phyloP scores from a whole-genome alignment of 2,797 vertebrate species.

The Chiroxiphia lanceolata region DNA sequence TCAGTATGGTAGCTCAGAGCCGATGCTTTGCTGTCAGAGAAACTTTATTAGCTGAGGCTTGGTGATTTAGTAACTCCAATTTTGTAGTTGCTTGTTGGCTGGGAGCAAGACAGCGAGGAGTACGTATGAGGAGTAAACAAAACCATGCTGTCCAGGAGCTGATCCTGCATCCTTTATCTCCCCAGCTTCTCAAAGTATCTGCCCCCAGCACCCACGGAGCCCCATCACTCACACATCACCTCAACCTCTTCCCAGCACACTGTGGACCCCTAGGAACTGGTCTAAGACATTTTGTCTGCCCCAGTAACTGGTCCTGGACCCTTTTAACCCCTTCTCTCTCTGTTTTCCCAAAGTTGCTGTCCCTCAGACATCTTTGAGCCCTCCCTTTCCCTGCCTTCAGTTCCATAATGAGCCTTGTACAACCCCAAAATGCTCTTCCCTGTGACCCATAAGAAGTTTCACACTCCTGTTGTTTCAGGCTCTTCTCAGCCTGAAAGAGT shows the following conservation, averaged over 20 bases:
- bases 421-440: background rate
- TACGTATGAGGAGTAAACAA: no score
- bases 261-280: background rate
- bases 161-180: background rate
- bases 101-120: background rate
- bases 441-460: background rate
- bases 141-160: background rate
- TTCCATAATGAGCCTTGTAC: background rate
- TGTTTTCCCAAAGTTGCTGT: background rate
- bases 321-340: background rate
- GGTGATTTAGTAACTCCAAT: background rate
- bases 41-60: background rate
- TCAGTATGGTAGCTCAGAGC: background rate
- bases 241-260: background rate
- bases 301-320: no score
- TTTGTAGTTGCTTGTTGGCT: background rate
- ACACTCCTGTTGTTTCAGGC: background rate
- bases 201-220: no score
- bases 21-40: background rate
- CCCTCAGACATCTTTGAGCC: background rate
- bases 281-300: background rate
- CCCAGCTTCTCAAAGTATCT: background rate
- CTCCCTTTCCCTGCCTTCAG: background rate
- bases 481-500: background rate
- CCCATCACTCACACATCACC: background rate